A percentile compares a stretch with the other conserved stretches of the same genome.
Evolutionary conservation across 2,888 invertebrate species (phyloP).

Genomic region (Dasypolia templi): DNA sequence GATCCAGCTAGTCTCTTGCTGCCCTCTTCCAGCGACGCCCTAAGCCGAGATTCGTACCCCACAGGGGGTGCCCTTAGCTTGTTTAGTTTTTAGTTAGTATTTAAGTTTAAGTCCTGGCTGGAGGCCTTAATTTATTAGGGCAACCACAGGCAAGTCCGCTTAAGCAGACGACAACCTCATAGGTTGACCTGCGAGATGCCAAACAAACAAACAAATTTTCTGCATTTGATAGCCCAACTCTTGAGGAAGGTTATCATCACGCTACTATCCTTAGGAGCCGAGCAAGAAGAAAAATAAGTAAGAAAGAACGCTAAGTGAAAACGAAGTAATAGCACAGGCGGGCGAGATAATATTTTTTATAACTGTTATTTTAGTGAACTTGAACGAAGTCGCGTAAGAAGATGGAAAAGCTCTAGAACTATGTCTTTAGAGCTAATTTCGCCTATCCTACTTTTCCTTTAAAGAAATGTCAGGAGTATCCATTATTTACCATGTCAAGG

Average conservation of each 20-base stretch:
- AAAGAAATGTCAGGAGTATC: constrained; percentile 15
- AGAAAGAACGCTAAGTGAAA: not conserved
- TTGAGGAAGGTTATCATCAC: not conserved
- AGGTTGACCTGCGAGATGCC: no score
- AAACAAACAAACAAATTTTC: no score
- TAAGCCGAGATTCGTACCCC: no score
- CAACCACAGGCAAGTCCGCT: no score
- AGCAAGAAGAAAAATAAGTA: not conserved
- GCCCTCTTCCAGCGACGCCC: no score
- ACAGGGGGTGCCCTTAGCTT: no score
- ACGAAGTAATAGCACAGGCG: not conserved
- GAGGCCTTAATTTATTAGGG: no score
- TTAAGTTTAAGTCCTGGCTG: no score
- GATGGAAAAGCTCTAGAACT: constrained; percentile 4
- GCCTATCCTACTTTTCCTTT: constrained; percentile 4
- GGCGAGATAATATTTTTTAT: not conserved
- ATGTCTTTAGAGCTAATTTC: constrained; percentile 17
- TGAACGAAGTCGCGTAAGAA: not conserved
- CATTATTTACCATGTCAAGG: constrained; percentile 23
- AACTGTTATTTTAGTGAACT: not conserved
- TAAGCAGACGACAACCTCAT: no score
- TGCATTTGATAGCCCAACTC: not conserved
- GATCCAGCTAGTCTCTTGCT: no score
- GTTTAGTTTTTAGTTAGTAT: no score
- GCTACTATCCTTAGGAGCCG: not conserved